These are phyloP conservation scores for Astyanax mexicanus DNA, from an alignment of 2,797 vertebrate genomes.

Conservation along the genomic window DNA sequence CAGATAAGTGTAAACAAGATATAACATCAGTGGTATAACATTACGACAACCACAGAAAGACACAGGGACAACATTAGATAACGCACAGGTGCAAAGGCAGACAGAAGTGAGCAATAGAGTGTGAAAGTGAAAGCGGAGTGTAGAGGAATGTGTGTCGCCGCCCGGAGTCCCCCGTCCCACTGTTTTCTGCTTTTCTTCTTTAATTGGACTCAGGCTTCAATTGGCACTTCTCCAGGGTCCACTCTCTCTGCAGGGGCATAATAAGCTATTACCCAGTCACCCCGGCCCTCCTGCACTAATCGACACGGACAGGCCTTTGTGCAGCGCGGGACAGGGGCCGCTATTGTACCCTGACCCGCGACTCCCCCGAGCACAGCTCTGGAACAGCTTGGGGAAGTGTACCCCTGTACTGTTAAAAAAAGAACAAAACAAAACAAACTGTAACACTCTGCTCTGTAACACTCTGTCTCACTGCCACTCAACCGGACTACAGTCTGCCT, in stretches of 20 bases:
- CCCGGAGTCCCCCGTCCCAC: constrained; percentile 9
- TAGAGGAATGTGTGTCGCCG: constrained; percentile 45
- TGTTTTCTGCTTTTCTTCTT: constrained; percentile 73
- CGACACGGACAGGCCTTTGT: constrained; percentile 90
- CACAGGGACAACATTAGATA: background rate
- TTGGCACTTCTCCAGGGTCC: constrained; percentile 82
- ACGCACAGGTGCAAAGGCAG: background rate
- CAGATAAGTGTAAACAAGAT: too few species aligned
- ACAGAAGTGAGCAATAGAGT: constrained; percentile 9
- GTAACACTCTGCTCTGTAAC: constrained; percentile 74
- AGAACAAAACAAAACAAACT: constrained; percentile 74
- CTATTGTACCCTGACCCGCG: constrained; percentile 80
- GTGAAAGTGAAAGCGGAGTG: constrained; percentile 43
- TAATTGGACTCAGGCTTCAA: constrained; percentile 88
- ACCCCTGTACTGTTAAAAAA: constrained; percentile 53
- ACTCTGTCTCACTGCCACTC: constrained; percentile 65
- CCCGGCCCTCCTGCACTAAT: constrained; percentile 83
- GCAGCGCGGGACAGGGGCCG: constrained; percentile 74
- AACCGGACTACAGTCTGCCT: constrained; percentile 30
- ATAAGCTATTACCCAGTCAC: constrained; percentile 92
- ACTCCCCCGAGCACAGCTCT: constrained; percentile 58
- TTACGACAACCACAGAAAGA: background rate
- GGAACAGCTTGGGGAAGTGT: constrained; percentile 37
- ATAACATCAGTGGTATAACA: too few species aligned
- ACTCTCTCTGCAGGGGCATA: constrained; percentile 88